phyloP scores from a whole-genome alignment of 2,888 invertebrate species.

The Caenorhabditis sp. region DNA sequence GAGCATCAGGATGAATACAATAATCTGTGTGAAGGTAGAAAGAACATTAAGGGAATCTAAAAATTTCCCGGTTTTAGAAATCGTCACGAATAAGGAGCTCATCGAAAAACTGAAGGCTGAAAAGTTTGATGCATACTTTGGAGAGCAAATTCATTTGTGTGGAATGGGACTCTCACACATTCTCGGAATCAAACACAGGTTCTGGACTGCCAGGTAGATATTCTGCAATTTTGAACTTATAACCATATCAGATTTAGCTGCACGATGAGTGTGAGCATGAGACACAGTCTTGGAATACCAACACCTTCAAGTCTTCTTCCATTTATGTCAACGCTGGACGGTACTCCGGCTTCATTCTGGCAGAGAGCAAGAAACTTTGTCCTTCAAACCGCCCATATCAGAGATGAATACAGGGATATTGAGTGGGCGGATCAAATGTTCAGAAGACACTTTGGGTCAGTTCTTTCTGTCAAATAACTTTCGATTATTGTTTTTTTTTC shows the following conservation, averaged over 20 bases:
- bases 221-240: too few species aligned
- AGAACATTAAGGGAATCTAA: neutral
- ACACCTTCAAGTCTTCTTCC: constrained; percentile 59
- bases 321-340: constrained; percentile 46
- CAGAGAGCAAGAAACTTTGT: constrained; percentile 52
- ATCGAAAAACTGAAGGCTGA: constrained; percentile 67
- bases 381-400: constrained; percentile 27
- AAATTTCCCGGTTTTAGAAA: constrained; percentile 54
- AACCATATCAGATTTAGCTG: constrained; percentile 27
- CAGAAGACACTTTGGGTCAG: constrained; percentile 54
- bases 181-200: constrained; percentile 71
- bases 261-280: constrained; percentile 63
- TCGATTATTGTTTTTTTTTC: neutral
- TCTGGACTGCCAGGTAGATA: constrained; percentile 73
- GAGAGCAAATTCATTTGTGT: constrained; percentile 73
- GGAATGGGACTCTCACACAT: constrained; percentile 70
- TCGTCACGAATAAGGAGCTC: constrained; percentile 60
- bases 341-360: constrained; percentile 47
- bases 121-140: constrained; percentile 75
- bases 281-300: constrained; percentile 52
- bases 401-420: constrained; percentile 48
- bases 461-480: neutral
- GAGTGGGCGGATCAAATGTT: constrained; percentile 46
- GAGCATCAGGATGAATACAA: constrained; percentile 60
- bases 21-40: constrained; percentile 55